Base-by-base conservation (phyloP, 2,888 invertebrate genomes). In the Leucania comma region DNA sequence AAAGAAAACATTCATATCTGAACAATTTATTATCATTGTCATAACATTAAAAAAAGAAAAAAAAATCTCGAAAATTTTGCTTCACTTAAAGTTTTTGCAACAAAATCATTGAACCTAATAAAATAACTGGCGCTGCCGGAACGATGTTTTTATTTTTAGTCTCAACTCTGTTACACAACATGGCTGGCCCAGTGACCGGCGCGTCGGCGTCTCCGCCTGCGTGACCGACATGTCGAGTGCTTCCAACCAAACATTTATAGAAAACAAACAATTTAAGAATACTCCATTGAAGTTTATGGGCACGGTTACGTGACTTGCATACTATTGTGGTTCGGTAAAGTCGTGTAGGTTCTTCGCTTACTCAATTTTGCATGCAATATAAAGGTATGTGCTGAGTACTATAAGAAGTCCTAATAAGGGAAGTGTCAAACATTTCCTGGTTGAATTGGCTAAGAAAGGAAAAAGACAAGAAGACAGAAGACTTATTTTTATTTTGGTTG, bases 181-280 rank as follows among this genome's bases (percentile, higher is more conserved):
- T 51, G 35, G 65, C 59, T 81, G 84, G 32, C 84, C 79, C 57
- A 84, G 86, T 84, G 81, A 85, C 86, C 79, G 78, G 17, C 6
- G 42, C 29, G n/a, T 20, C 75, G 66, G 81, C 72, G 84, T 72
- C 72, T 57, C 73, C 75, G 68, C 83, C 78, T 80, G 78, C 78
- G 75, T 76, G 83, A 81, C 76, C 65, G 59, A 72, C 58, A 64
- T 76, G 70, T 72, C 64, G 64, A 72, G 81, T 61, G 35, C 65
- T 67, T 78, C 42, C 65, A 63, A 67, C 67, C 65, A 64, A 76
- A 82, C 66, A 78, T 79, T 68, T 63, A 60, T 60, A 68, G 71
- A 75, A 68, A 80, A 71, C 54, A 81, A 75, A 82, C 62, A 63
- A 63, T 66, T 74, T 84, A 26, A 67, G 57, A 64, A 67, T 71